These are phyloP conservation scores for Coreoperca whiteheadi DNA, from an alignment of 2,113 vertebrate genomes.

Conservation along the genomic window DNA sequence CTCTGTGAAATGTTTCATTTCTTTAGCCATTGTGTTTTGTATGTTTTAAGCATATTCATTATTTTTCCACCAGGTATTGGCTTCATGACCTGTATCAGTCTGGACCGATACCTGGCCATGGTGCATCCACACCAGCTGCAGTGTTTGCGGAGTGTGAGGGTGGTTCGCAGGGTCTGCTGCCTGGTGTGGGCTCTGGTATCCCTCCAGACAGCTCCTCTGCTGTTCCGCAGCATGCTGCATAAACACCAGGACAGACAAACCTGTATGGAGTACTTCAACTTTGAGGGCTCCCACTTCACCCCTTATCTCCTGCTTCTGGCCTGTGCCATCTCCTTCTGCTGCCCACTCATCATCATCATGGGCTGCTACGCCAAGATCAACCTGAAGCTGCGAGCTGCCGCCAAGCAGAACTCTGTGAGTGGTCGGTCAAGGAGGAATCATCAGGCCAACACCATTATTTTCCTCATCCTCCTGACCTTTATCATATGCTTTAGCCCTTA, in stretches of 20 bases:
- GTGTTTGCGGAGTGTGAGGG: constrained; percentile 71
- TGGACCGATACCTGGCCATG: constrained; percentile 89
- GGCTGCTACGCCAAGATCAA: constrained; percentile 86
- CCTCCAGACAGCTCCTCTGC: constrained; percentile 82
- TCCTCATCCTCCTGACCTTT: constrained; percentile 86
- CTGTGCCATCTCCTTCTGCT: constrained; percentile 84
- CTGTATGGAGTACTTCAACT: constrained; percentile 89
- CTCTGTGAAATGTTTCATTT: neutral
- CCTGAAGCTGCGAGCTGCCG: constrained; percentile 81
- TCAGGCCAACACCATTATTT: constrained; percentile 84
- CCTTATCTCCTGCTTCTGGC: constrained; percentile 84
- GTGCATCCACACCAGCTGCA: constrained; percentile 80
- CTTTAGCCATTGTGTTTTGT: neutral
- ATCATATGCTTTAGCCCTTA: constrained; percentile 88
- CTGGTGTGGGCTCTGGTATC: constrained; percentile 86
- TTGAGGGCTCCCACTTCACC: constrained; percentile 75
- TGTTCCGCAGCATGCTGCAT: constrained; percentile 78
- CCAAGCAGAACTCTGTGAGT: constrained; percentile 79
- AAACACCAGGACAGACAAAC: constrained; percentile 75
- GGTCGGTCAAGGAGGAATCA: constrained; percentile 77
- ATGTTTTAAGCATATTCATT: neutral
- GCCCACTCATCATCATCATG: constrained; percentile 84
- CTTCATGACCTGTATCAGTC: constrained; percentile 89
- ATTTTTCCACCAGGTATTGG: constrained; percentile 80
- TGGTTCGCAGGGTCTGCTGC: constrained; percentile 79